These are phyloP conservation scores for Nebria brevicollis DNA, from an alignment of 2,888 invertebrate species.

Conservation along the genomic window DNA sequence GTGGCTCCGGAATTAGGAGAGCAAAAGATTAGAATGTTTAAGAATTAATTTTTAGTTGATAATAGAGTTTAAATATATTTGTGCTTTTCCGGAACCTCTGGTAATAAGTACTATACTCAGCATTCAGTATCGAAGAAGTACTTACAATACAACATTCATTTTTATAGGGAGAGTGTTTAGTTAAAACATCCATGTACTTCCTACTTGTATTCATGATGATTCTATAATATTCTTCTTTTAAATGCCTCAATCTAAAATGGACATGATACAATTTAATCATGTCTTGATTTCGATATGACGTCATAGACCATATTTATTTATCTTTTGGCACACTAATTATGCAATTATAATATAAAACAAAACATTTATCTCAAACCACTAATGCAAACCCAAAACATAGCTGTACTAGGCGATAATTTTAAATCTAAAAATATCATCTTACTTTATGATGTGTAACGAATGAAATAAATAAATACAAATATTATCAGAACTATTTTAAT, in stretches of 20 bases:
- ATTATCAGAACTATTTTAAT: not conserved
- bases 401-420: no score
- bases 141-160: constrained; percentile 40
- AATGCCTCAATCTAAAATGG: constrained; percentile 35
- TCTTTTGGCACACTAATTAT: no score
- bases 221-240: not conserved
- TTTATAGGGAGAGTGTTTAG: constrained; percentile 33
- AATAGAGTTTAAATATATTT: not conserved
- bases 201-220: constrained; percentile 23
- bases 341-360: no score
- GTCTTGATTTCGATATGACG: no score
- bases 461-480: constrained; percentile 1
- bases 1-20: not conserved
- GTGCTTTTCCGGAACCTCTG: constrained; percentile 6
- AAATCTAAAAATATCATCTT: not conserved
- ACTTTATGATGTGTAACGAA: not conserved
- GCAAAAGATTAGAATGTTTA: not conserved
- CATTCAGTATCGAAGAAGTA: constrained; percentile 41
- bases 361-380: no score
- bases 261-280: not conserved
- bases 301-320: no score
- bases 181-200: constrained; percentile 33
- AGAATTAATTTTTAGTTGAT: no score
- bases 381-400: no score
- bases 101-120: constrained; percentile 46